A percentile compares a stretch with the other conserved stretches of the same genome.
These are phyloP conservation scores for Andrena flavipes DNA, from an alignment of 2,888 invertebrate genomes.

Conservation along the genomic window DNA sequence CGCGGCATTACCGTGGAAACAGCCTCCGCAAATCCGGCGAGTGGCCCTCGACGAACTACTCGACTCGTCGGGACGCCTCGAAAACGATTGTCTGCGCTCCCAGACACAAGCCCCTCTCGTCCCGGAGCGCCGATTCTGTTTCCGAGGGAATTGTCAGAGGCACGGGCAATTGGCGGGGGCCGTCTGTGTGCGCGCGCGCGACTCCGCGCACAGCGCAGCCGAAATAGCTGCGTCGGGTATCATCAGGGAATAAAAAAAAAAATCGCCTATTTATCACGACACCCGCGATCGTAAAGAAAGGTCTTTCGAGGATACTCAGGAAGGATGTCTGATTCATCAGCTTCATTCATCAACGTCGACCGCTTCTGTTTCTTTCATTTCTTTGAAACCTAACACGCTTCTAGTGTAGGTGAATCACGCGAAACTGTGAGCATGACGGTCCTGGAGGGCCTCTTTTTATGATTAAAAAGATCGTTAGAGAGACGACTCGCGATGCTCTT, in stretches of 20 bases:
- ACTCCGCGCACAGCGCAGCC: slow-evolving; percentile 15
- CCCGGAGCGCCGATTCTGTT: not conserved
- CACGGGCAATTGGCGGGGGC: not conserved
- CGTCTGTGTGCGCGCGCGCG: not conserved
- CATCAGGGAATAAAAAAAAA: slow-evolving; percentile 60
- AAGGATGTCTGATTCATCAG: slow-evolving; percentile 75
- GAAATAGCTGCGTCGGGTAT: slow-evolving; percentile 64
- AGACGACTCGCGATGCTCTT: slow-evolving; percentile 38
- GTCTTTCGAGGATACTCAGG: slow-evolving; percentile 71
- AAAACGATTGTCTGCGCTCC: slow-evolving; percentile 14
- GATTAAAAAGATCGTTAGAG: slow-evolving; percentile 63
- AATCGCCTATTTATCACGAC: slow-evolving; percentile 68
- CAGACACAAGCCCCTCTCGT: not conserved
- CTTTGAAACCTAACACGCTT: slow-evolving; percentile 73
- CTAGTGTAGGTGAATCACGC: slow-evolving; percentile 64
- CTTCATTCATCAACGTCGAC: slow-evolving; percentile 74
- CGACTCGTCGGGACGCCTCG: not conserved
- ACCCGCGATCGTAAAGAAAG: slow-evolving; percentile 74
- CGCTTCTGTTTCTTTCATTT: slow-evolving; percentile 76
- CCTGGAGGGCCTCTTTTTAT: slow-evolving; percentile 30
- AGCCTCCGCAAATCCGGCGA: slow-evolving; percentile 1
- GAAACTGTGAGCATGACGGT: slow-evolving; percentile 60
- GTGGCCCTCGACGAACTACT: slow-evolving; percentile 19
- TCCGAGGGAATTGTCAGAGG: not conserved
- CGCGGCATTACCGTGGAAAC: slow-evolving; percentile 56